Evolutionary conservation across 2,113 vertebrate genomes (phyloP).

Genomic region (Zeus faber): DNA sequence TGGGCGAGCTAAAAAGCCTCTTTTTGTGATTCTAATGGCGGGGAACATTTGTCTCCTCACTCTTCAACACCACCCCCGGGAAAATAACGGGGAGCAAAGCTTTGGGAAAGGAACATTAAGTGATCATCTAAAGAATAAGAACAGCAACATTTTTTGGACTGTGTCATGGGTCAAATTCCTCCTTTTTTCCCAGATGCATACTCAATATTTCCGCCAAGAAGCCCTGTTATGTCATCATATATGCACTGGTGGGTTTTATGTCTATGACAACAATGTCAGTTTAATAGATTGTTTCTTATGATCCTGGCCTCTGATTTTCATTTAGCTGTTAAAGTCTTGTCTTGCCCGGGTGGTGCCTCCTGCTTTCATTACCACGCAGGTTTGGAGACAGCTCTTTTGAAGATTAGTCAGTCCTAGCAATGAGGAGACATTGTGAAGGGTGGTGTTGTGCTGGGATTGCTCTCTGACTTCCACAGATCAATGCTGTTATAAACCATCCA

Average conservation of each 20-base stretch:
- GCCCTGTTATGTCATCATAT: constrained; percentile 47
- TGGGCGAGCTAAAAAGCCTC: constrained; percentile 21
- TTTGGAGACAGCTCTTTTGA: constrained; percentile 16
- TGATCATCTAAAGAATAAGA: constrained; percentile 64
- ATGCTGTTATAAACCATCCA: not conserved
- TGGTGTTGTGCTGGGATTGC: not conserved
- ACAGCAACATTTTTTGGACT: constrained; percentile 53
- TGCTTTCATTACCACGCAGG: constrained; percentile 5
- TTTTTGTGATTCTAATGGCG: constrained; percentile 33
- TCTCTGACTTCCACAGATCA: constrained; percentile 16
- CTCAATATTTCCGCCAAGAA: constrained; percentile 44
- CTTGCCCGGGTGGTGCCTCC: no score
- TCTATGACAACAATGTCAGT: constrained; percentile 51
- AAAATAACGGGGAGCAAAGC: constrained; percentile 43
- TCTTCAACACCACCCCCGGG: constrained; percentile 29
- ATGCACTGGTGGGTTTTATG: constrained; percentile 54
- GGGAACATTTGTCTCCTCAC: constrained; percentile 33
- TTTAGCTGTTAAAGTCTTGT: constrained; percentile 15
- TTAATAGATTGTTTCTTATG: constrained; percentile 42
- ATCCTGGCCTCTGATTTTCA: constrained; percentile 12
- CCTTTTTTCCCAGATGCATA: constrained; percentile 61
- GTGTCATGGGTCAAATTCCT: constrained; percentile 70
- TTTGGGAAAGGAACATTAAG: constrained; percentile 71
- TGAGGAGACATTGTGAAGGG: not conserved
- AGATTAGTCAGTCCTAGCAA: constrained; percentile 11